Percentiles rank a stretch among this genome's conserved stretches.
phyloP scores from a whole-genome alignment of 2,888 invertebrate genomes.

The Trachelus troglodyta region DNA sequence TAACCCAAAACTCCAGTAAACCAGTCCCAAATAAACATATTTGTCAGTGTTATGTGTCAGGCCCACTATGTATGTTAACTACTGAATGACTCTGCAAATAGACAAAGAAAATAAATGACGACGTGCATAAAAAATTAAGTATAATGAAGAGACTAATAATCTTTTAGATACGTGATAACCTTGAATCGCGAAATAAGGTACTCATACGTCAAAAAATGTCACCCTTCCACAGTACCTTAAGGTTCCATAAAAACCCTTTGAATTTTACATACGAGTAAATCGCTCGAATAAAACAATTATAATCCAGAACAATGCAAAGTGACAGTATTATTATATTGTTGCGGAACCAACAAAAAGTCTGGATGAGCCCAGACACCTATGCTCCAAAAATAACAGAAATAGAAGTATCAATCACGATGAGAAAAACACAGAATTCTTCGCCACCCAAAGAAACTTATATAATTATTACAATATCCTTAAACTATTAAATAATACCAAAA shows the following conservation, averaged over 20 bases:
- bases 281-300: neutral
- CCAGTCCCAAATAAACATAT: constrained; percentile 97
- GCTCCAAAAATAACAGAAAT: constrained; percentile 33
- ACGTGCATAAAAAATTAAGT: constrained; percentile 17
- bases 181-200: constrained; percentile 12
- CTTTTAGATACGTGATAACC: constrained; percentile 21
- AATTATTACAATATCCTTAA: neutral
- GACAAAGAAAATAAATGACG: constrained; percentile 36
- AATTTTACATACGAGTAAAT: neutral
- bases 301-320: neutral
- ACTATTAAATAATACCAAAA: constrained; percentile 15
- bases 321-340: neutral
- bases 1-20: constrained; percentile 94
- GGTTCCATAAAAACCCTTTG: neutral
- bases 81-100: constrained; percentile 61
- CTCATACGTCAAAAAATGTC: constrained; percentile 9
- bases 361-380: neutral
- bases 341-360: neutral
- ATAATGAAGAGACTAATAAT: constrained; percentile 6
- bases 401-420: constrained; percentile 28
- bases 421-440: constrained; percentile 16
- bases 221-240: neutral
- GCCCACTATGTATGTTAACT: constrained; percentile 37
- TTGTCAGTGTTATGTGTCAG: constrained; percentile 31
- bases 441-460: constrained; percentile 24